These are phyloP conservation scores for Thaumatotibia leucotreta DNA, from an alignment of 1,140 invertebrate genomes.

Conservation along the genomic window DNA sequence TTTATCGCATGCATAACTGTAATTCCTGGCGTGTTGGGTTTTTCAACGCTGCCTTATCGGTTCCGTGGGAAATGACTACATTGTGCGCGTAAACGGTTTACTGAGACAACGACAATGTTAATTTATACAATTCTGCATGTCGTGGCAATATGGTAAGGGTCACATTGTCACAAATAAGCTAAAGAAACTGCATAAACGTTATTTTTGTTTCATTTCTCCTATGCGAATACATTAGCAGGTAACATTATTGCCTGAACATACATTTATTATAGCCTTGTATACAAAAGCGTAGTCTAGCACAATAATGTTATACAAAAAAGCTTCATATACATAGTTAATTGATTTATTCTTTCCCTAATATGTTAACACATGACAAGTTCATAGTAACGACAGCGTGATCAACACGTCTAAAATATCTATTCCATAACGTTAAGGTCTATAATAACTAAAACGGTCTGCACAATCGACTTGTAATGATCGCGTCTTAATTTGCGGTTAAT, in stretches of 20 bases:
- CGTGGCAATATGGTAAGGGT: constrained; percentile 1
- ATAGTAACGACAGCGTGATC: neutral
- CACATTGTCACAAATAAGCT: neutral
- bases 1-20: constrained; percentile 9
- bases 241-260: too few relatives aligned
- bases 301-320: neutral
- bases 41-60: constrained; percentile 3
- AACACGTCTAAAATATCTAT: neutral
- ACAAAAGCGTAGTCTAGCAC: neutral
- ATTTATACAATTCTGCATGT: constrained; percentile 3
- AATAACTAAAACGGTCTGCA: neutral
- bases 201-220: neutral
- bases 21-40: neutral
- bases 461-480: neutral
- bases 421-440: neutral
- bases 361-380: constrained; percentile 9
- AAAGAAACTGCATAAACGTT: too few relatives aligned
- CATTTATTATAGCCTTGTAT: too few relatives aligned
- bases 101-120: neutral
- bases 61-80: constrained; percentile 1
- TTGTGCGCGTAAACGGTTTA: neutral
- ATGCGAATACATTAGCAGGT: too few relatives aligned
- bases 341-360: constrained; percentile 6
- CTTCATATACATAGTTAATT: neutral
- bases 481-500: neutral